A percentile compares a stretch with the other conserved stretches of the same genome.
Conservation (phyloP, 2,113 vertebrate genomes). For the Pollimyrus isidori region DNA sequence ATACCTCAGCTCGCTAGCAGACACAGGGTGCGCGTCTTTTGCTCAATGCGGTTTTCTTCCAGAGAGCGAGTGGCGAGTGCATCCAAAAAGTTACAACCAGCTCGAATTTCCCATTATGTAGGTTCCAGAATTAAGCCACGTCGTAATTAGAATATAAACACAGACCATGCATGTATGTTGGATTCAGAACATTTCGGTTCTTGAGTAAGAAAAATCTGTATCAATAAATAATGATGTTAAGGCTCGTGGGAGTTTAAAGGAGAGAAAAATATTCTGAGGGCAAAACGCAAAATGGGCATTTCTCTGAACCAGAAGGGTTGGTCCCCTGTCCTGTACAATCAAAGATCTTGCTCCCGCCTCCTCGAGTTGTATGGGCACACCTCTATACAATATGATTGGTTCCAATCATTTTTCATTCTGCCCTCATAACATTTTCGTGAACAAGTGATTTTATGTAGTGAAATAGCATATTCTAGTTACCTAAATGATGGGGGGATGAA, state of each 20-base stretch:
- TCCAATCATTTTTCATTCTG: background rate
- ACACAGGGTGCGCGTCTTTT: background rate
- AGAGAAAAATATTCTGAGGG: background rate
- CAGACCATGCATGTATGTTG: background rate
- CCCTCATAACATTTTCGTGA: background rate
- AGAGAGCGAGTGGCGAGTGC: background rate
- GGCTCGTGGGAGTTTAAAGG: background rate
- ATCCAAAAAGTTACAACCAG: background rate
- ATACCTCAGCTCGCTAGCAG: background rate
- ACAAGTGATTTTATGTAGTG: background rate
- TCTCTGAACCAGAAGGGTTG: no score
- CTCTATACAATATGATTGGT: background rate
- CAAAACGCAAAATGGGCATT: background rate
- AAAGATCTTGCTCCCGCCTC: background rate
- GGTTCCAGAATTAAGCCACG: background rate
- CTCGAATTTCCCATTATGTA: background rate
- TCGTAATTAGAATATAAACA: background rate
- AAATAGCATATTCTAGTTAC: no score
- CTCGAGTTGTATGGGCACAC: no score
- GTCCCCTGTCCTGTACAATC: background rate
- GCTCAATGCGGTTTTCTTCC: background rate
- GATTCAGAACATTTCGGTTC: background rate
- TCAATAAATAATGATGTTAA: background rate
- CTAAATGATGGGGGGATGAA: background rate
- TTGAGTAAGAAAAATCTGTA: background rate